phyloP scores from a whole-genome alignment of 2,888 invertebrate genomes.

The Parnassius glacialis region DNA sequence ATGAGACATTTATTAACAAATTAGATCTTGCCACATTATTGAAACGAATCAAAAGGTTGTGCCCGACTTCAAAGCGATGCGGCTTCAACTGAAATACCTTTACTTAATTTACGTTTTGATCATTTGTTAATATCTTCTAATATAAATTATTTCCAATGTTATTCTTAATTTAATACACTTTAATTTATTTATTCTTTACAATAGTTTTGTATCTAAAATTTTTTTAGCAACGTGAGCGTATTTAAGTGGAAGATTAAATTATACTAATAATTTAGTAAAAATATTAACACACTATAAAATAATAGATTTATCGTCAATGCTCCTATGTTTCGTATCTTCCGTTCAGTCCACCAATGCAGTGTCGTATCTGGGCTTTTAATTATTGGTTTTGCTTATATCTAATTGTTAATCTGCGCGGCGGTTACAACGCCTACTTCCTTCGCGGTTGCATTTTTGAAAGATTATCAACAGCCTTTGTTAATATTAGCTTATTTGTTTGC shows the following conservation, averaged over 20 bases:
- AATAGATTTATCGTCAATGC: slow-evolving; percentile 3
- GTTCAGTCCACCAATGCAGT: slow-evolving; percentile 13
- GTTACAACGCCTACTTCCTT: slow-evolving; percentile 54
- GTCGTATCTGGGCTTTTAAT: slow-evolving; percentile 29
- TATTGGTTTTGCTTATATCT: slow-evolving; percentile 28
- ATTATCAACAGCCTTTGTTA: slow-evolving; percentile 30
- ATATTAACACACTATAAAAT: too few relatives aligned
- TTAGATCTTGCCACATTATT: slow-evolving; percentile 65
- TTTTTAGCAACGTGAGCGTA: too few relatives aligned
- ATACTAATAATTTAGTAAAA: too few relatives aligned
- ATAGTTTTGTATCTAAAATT: too few relatives aligned
- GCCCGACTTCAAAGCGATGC: slow-evolving; percentile 31
- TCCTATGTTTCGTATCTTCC: slow-evolving; percentile 15
- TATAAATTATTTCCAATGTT: not conserved
- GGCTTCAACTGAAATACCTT: slow-evolving; percentile 42
- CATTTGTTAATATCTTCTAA: slow-evolving; percentile 19
- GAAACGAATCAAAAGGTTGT: slow-evolving; percentile 43
- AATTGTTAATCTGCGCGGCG: slow-evolving; percentile 31
- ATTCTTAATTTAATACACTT: not conserved
- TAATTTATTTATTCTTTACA: not conserved
- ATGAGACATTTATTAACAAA: slow-evolving; percentile 77
- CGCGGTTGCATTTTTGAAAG: slow-evolving; percentile 46
- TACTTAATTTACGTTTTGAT: slow-evolving; percentile 41
- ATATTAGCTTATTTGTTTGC: slow-evolving; percentile 24
- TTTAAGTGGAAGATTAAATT: too few relatives aligned